These are phyloP conservation scores for Corythucha ciliata DNA, from an alignment of 2,888 invertebrate species.

Conservation along the genomic window DNA sequence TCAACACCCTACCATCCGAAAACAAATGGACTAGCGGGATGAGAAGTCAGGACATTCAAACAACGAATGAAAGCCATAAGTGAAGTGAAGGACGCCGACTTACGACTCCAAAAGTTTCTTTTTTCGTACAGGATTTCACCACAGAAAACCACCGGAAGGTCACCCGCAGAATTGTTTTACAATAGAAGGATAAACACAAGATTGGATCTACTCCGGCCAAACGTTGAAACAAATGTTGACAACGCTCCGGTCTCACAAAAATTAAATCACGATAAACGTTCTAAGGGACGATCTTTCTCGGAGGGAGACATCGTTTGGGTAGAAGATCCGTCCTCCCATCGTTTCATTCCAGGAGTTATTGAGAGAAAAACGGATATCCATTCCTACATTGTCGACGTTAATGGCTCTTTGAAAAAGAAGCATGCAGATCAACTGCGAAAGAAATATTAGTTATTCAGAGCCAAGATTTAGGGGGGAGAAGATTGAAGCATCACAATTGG, in stretches of 20 bases:
- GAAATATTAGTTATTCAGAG: no score
- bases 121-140: conserved; percentile 23
- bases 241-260: neutral
- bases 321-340: neutral
- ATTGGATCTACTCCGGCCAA: conserved; percentile 27
- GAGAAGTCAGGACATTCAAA: conserved; percentile 35
- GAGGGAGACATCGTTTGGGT: conserved; percentile 4
- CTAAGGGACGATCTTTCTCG: neutral
- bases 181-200: conserved; percentile 29
- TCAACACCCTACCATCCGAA: conserved; percentile 30
- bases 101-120: conserved; percentile 24
- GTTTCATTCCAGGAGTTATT: neutral
- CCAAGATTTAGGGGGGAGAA: no score
- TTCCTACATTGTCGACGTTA: conserved; percentile 8
- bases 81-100: conserved; percentile 20
- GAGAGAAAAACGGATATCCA: neutral
- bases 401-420: conserved; percentile 10
- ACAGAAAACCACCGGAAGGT: conserved; percentile 29
- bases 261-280: neutral
- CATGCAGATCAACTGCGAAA: conserved; percentile 17
- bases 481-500: no score
- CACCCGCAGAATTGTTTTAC: conserved; percentile 33
- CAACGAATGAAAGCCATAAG: conserved; percentile 17
- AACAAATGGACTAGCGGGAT: conserved; percentile 35
- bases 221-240: neutral